Evolutionary conservation across 2,797 vertebrate species (phyloP), one percentile per base, ranked within the genome.

Genomic region (Acanthurus tractus): DNA sequence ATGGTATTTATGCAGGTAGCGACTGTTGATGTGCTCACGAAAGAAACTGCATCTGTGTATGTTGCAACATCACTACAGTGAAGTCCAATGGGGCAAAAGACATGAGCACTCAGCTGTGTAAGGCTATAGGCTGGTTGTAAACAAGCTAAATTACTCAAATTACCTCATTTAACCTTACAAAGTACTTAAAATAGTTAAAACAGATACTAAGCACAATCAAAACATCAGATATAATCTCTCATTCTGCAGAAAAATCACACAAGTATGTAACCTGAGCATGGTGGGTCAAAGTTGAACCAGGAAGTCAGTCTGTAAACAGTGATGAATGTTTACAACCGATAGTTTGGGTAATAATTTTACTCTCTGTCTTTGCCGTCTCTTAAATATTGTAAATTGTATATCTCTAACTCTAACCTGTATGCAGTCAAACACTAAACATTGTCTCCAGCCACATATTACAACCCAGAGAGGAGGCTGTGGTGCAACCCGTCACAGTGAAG

Each of bases 321-420:
- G 38, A 52, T 82, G 45, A 50, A 71, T 68, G 54, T 79, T 79
- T 69, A 55, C 34, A 45, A 10, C 14, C 29, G 18, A 66, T 65
- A 71, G 57, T 78, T 81, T 77, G 42, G 58, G 61, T 65, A 63
- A 83, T 74, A 56, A 70, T 56, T 76, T 68, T 29, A 40, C 12
- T 9, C 0, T 25, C 22, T 22, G 6, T 17, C 50, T 57, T 64
- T 49, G 10, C 34, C 57, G 70, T 62, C 44, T 71, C 15, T 48
- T 49, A 38, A 55, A 74, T 71, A 58, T 42, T 71, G 38, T 74
- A 52, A 75, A 68, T 20, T 81, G 70, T 71, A 70, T 70, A 70
- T 44, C 13, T 56, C 25, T 50, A 58, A 75, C 52, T 12, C 6
- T 4, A 55, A 77, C 56, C 40, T 62, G 22, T 18, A 64, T 53